phyloP scores from a whole-genome alignment of 2,113 vertebrate genomes.

The Etheostoma cragini region DNA sequence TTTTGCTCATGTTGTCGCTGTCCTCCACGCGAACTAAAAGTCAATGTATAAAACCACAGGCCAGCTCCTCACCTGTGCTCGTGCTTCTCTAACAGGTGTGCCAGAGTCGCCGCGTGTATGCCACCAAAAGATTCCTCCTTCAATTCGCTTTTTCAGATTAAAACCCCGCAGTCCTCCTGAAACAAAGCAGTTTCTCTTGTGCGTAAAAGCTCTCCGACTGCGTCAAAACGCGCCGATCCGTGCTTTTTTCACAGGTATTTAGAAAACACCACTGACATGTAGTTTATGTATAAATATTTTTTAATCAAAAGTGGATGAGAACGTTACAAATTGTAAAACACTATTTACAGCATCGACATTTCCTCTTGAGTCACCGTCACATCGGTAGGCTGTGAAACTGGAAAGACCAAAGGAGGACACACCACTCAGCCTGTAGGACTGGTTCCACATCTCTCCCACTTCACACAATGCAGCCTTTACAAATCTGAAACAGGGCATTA shows the following conservation, averaged over 20 bases:
- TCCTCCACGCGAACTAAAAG: neutral
- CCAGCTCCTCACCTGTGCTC: neutral
- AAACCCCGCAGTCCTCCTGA: too few relatives aligned
- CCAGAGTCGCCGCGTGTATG: neutral
- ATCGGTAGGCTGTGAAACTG: slow-evolving; percentile 69
- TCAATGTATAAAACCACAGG: neutral
- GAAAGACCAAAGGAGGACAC: slow-evolving; percentile 70
- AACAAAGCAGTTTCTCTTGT: neutral
- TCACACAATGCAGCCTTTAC: slow-evolving; percentile 13
- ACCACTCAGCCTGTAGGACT: slow-evolving; percentile 69
- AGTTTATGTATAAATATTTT: neutral
- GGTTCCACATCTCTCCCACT: slow-evolving; percentile 71
- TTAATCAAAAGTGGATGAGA: neutral
- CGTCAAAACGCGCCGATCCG: neutral
- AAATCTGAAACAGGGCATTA: neutral
- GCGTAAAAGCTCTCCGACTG: neutral
- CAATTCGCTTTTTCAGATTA: neutral
- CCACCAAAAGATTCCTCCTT: neutral
- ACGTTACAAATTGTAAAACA: neutral
- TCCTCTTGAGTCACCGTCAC: slow-evolving; percentile 46
- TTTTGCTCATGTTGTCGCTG: slow-evolving; percentile 71
- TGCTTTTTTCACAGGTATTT: neutral
- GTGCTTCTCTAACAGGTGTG: neutral
- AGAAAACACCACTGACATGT: neutral
- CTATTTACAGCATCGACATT: neutral